Evolutionary conservation across 2,888 invertebrate genomes (phyloP).

Genomic region (Sthenelais limicola): DNA sequence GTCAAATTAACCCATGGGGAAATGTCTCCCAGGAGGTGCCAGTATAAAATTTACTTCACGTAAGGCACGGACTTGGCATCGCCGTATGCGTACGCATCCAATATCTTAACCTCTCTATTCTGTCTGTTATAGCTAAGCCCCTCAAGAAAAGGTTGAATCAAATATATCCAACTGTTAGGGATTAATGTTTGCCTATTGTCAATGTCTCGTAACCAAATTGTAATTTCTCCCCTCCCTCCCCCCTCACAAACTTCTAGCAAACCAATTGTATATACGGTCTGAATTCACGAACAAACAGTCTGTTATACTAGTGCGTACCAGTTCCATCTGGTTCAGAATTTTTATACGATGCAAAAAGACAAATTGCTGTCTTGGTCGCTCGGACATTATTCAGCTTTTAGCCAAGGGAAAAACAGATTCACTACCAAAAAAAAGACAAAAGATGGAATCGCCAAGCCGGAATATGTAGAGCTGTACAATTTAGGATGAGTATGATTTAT

Average conservation of each 20-base stretch:
- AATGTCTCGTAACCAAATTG: conserved; percentile 35
- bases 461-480: conserved; percentile 39
- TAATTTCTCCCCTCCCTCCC: conserved; percentile 36
- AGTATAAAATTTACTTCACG: too few species aligned
- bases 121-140: too few species aligned
- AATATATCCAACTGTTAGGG: too few species aligned
- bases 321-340: conserved; percentile 16
- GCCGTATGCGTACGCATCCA: too few species aligned
- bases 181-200: conserved; percentile 29
- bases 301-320: conserved; percentile 33
- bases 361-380: conserved; percentile 27
- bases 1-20: too few species aligned
- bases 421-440: conserved; percentile 17
- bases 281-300: too few species aligned
- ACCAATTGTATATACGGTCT: conserved; percentile 38
- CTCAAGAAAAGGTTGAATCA: too few species aligned
- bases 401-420: conserved; percentile 29
- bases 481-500: conserved; percentile 42
- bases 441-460: conserved; percentile 19
- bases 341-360: conserved; percentile 28
- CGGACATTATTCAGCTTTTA: conserved; percentile 33
- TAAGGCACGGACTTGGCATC: too few species aligned
- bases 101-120: too few species aligned
- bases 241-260: conserved; percentile 34
- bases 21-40: too few species aligned